Percentiles rank a stretch among this genome's conserved stretches.
These are phyloP conservation scores for Acronicta leporina DNA, from an alignment of 2,888 invertebrate species.

Conservation along the genomic window DNA sequence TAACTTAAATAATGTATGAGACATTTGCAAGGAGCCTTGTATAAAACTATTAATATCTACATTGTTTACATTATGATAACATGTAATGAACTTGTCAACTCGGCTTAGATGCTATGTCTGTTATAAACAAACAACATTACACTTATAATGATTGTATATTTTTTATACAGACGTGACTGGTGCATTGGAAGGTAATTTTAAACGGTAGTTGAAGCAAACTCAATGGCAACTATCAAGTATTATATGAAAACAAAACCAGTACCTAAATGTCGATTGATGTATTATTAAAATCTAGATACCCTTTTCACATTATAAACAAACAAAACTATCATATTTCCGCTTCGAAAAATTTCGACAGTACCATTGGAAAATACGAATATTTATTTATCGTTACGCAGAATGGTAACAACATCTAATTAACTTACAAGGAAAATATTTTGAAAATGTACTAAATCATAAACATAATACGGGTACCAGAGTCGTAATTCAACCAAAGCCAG, in stretches of 20 bases:
- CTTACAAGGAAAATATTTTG: constrained; percentile 50
- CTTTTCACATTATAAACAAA: not conserved
- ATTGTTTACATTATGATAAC: constrained; percentile 59
- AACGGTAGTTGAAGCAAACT: no score
- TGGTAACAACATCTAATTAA: constrained; percentile 33
- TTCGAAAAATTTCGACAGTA: constrained; percentile 9
- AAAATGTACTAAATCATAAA: constrained; percentile 52
- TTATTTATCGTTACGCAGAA: constrained; percentile 30
- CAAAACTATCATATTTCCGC: constrained; percentile 3
- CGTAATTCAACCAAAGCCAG: constrained; percentile 43
- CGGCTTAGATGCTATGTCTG: constrained; percentile 32
- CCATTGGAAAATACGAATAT: constrained; percentile 25
- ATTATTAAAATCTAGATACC: no score
- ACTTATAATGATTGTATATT: constrained; percentile 14
- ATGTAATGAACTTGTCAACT: constrained; percentile 54
- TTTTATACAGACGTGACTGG: constrained; percentile 3
- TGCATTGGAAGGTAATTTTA: not conserved
- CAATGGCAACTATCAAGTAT: not conserved
- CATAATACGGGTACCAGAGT: constrained; percentile 55
- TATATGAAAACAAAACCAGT: not conserved
- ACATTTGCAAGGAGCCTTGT: constrained; percentile 26
- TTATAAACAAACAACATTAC: constrained; percentile 32
- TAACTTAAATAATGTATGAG: constrained; percentile 14
- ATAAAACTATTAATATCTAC: constrained; percentile 44
- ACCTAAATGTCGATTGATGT: no score